Evolutionary conservation across 1,140 invertebrate species (phyloP), one percentile per base, ranked within the genome.

Genomic region (silkworm (Bombyx mori)): DNA sequence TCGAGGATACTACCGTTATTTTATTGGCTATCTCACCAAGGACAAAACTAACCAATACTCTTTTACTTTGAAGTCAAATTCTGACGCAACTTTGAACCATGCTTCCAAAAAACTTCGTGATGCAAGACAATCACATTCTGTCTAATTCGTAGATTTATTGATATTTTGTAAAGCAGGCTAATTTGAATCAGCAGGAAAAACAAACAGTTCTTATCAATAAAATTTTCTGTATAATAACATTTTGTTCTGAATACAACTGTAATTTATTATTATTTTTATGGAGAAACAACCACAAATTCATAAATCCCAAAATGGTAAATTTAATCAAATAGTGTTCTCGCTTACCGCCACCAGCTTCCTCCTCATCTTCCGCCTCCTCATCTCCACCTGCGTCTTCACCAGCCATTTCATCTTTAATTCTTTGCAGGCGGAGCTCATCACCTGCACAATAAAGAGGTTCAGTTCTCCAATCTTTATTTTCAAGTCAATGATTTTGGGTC

Each of bases 361-460:
- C 79, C 8, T 81, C 76, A 0, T 79, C 79, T 2, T 69, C 69
- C 5, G 61, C 79, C 7, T 79, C 78, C n/a, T 70, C 78, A 22
- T 53, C 65, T 22, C 60, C 73, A 35, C 61, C 80, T 6, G 65
- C 79, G 1, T 71, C 76, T 59, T 86, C 82, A 0, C 77, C 79
- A 2, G 73, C 52, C 80, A 82, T 83, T 67, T 86, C 82, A 18
- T 83, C 80, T 50, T 76, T 78, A 6, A 86, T 61, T 9, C 82
- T 68, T 60, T 85, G 77, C 1, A 83, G 57, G 6, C 82, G 73
- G 0, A 85, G 54, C 55, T 85, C 80, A 44, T 85, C 82, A 61
- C 82, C 82, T 84, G 22, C 10, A 52, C 8, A 51, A 9, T 56
- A 46, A n/a, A 42, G 26, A 35, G 26, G 4, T 2, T 35, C 26